These are phyloP conservation scores for Trichogramma dendrolimi DNA, from an alignment of 2,888 invertebrate species.

Conservation along the genomic window DNA sequence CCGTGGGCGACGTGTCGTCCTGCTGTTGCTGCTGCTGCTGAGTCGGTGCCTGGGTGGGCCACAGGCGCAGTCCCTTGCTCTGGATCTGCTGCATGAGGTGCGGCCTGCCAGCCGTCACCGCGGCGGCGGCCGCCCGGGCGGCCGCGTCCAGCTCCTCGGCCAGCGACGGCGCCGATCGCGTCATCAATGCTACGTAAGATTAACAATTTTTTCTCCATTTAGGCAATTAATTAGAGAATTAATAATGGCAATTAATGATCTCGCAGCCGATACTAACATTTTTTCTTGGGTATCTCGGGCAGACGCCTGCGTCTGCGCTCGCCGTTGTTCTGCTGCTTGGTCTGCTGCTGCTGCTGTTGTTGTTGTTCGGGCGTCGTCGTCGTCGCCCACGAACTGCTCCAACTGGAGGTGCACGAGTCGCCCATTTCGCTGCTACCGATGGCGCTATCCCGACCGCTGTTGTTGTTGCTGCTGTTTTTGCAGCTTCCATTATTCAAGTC, in stretches of 20 bases:
- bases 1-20: conserved; percentile 80
- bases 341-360: conserved; percentile 36
- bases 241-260: too few species aligned
- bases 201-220: too few species aligned
- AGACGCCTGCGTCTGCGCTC: conserved; percentile 76
- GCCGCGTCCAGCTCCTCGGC: conserved; percentile 65
- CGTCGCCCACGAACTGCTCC: conserved; percentile 44
- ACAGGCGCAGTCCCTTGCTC: conserved; percentile 36
- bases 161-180: conserved; percentile 56
- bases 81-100: conserved; percentile 46
- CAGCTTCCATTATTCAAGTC: conserved; percentile 33
- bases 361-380: conserved; percentile 49
- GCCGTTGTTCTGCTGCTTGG: conserved; percentile 33
- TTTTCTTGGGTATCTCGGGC: conserved; percentile 82
- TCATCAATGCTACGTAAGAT: conserved; percentile 26
- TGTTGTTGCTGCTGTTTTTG: conserved; percentile 13
- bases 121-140: conserved; percentile 49
- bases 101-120: conserved; percentile 45
- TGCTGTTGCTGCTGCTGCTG: conserved; percentile 44
- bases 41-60: too few species aligned
- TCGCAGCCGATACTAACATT: too few species aligned
- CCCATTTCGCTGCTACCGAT: conserved; percentile 43
- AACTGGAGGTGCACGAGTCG: conserved; percentile 46
- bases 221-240: too few species aligned
- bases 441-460: conserved; percentile 46